Evolutionary conservation across 1,140 invertebrate genomes (phyloP).

Genomic region (Gryon sp.): DNA sequence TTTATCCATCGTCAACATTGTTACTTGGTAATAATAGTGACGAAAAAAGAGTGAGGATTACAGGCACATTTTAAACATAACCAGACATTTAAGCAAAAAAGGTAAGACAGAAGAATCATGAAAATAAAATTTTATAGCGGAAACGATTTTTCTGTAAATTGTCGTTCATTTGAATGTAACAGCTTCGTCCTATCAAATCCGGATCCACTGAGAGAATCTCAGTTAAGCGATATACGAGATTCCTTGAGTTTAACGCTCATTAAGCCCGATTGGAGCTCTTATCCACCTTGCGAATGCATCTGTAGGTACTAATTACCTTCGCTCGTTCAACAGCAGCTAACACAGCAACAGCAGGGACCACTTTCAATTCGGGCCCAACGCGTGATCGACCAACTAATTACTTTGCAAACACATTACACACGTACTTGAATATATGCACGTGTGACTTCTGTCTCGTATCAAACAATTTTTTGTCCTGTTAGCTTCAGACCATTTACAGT

Average conservation of each 20-base stretch:
- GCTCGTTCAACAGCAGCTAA: slow-evolving; percentile 61
- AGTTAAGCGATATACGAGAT: slow-evolving; percentile 60
- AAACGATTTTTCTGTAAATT: too few relatives aligned
- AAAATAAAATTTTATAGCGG: too few relatives aligned
- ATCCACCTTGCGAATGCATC: slow-evolving; percentile 77
- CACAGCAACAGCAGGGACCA: slow-evolving; percentile 36
- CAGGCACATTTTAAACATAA: too few relatives aligned
- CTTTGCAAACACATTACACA: slow-evolving; percentile 63
- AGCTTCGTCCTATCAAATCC: slow-evolving; percentile 52
- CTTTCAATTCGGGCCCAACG: slow-evolving; percentile 66
- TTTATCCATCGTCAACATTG: slow-evolving; percentile 4
- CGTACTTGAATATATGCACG: slow-evolving; percentile 39
- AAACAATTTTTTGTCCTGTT: slow-evolving; percentile 13
- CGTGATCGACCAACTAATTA: slow-evolving; percentile 71
- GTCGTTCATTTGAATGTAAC: slow-evolving; percentile 26
- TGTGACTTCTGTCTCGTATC: slow-evolving; percentile 46
- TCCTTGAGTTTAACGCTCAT: slow-evolving; percentile 68
- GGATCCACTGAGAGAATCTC: slow-evolving; percentile 45
- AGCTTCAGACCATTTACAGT: too few relatives aligned
- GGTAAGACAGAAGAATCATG: too few relatives aligned
- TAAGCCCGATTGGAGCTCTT: slow-evolving; percentile 73
- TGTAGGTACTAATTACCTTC: slow-evolving; percentile 77
- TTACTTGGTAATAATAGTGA: too few relatives aligned
- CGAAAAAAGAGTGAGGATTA: too few relatives aligned
- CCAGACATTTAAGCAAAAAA: too few relatives aligned